phyloP scores from a whole-genome alignment of 1,140 invertebrate genomes.

The Aphelenchoides fujianensis region DNA sequence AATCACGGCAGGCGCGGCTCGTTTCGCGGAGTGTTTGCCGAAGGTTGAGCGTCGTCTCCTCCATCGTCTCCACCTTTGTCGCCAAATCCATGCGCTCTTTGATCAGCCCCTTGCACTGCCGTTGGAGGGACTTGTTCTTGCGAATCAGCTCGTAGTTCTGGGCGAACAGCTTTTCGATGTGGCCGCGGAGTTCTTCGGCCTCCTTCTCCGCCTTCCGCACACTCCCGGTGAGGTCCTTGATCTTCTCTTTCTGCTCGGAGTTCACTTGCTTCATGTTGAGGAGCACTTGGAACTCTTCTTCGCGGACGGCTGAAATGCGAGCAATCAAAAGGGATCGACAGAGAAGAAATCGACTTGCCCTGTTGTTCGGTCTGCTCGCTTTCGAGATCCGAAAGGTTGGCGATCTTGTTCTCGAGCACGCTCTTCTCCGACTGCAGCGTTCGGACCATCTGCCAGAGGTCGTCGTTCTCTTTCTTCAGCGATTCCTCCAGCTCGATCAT shows the following conservation, averaged over 20 bases:
- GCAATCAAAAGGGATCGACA: no score
- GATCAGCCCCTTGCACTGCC: constrained; percentile 38
- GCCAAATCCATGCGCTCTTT: constrained; percentile 36
- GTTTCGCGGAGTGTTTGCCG: constrained; percentile 51
- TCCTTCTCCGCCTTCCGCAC: constrained; percentile 23
- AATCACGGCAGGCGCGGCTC: constrained; percentile 54
- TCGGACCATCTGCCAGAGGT: constrained; percentile 52
- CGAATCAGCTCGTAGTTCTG: constrained; percentile 51
- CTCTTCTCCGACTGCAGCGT: constrained; percentile 52
- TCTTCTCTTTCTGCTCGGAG: constrained; percentile 41
- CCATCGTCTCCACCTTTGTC: constrained; percentile 34
- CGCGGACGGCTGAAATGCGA: constrained; percentile 20
- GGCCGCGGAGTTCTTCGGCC: constrained; percentile 37
- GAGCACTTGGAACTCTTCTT: constrained; percentile 49
- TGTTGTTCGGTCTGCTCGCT: constrained; percentile 25
- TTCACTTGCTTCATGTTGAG: constrained; percentile 38
- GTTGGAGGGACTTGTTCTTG: constrained; percentile 44
- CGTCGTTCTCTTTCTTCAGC: constrained; percentile 57
- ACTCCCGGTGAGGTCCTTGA: constrained; percentile 38
- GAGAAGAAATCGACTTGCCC: no score
- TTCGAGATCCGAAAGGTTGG: constrained; percentile 26
- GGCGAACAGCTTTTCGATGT: constrained; percentile 48
- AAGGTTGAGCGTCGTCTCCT: constrained; percentile 52
- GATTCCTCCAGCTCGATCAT: constrained; percentile 57
- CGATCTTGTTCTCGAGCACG: constrained; percentile 5